Conservation (phyloP, 2,797 vertebrate genomes). For the Meriones psammophilus region DNA sequence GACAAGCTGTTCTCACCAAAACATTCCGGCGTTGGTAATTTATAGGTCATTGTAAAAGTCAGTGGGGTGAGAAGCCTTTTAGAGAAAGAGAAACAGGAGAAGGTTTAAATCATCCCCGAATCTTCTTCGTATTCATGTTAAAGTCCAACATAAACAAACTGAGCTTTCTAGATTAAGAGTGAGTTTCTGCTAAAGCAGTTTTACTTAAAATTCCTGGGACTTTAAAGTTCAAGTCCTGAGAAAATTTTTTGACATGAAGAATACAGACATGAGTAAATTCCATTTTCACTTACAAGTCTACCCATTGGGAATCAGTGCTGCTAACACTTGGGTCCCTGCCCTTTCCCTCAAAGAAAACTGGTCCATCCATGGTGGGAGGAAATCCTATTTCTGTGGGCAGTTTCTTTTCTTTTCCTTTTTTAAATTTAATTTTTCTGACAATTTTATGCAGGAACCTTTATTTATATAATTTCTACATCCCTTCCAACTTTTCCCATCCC, state of each 20-base stretch:
- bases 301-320: not conserved
- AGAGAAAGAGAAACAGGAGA: not conserved
- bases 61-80: not conserved
- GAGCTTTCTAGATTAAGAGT: not conserved
- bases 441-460: not conserved
- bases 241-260: not conserved
- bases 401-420: constrained; percentile 39
- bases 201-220: not conserved
- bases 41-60: not conserved
- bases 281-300: not conserved
- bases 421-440: not conserved
- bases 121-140: not conserved
- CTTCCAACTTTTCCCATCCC: not conserved
- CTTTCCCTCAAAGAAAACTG: not conserved
- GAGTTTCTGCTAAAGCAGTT: not conserved
- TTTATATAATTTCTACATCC: not conserved
- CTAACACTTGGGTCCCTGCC: not conserved
- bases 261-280: not conserved
- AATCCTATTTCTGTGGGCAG: not conserved
- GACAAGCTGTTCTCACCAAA: constrained; percentile 16
- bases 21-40: constrained; percentile 9
- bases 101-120: not conserved
- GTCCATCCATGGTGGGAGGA: not conserved
- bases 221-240: not conserved
- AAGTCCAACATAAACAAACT: not conserved